Percentiles rank a stretch among this genome's conserved stretches.
Evolutionary conservation across 2,888 invertebrate genomes (phyloP).

Genomic region (Chrysina gloriosa): DNA sequence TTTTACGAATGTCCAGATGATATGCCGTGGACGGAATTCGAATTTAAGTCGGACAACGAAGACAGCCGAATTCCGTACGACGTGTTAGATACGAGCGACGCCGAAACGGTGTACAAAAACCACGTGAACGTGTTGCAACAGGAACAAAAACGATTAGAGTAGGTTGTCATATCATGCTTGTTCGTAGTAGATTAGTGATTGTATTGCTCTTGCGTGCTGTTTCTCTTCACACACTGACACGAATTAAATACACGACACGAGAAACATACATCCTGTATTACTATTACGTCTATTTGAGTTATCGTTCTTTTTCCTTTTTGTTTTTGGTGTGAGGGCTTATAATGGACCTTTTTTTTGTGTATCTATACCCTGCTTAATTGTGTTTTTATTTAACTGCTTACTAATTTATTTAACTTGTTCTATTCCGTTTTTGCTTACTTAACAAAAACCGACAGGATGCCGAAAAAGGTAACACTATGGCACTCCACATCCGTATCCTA

Average conservation of each 20-base stretch:
- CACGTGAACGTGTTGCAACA: constrained; percentile 92
- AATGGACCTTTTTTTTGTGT: constrained; percentile 38
- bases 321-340: constrained; percentile 28
- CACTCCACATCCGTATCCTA: constrained; percentile 10
- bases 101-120: constrained; percentile 91
- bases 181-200: constrained; percentile 12
- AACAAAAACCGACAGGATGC: constrained; percentile 50
- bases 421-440: constrained; percentile 32
- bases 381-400: constrained; percentile 38
- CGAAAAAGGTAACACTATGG: constrained; percentile 51
- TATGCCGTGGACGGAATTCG: constrained; percentile 81
- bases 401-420: constrained; percentile 42
- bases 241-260: neutral
- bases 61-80: constrained; percentile 91
- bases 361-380: constrained; percentile 39
- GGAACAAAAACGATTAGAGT: constrained; percentile 93
- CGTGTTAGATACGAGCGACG: constrained; percentile 89
- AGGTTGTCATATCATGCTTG: constrained; percentile 63
- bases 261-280: too few relatives aligned
- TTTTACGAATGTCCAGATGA: constrained; percentile 88
- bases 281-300: neutral
- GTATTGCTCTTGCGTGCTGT: constrained; percentile 1
- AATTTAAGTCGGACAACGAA: constrained; percentile 71
- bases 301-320: neutral
- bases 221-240: neutral